Percentiles rank a stretch among this genome's conserved stretches.
Conservation (phyloP, 2,797 vertebrate species). For the Acanthopagrus latus region DNA sequence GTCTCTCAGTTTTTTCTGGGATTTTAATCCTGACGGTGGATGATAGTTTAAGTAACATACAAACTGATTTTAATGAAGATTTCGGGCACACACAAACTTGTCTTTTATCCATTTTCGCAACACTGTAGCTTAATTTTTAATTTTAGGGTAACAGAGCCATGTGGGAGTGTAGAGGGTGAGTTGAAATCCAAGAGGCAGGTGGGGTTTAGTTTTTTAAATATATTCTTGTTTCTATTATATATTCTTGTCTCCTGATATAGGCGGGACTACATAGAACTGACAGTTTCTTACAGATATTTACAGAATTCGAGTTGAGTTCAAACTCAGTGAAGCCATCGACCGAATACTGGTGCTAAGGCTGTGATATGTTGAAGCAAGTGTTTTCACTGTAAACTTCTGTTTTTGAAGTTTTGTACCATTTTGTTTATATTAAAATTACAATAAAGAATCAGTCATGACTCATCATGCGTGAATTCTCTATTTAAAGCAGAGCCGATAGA, state of each 20-base stretch:
- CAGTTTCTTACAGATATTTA: not conserved
- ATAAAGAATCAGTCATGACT: conserved; percentile 38
- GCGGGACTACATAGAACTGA: not conserved
- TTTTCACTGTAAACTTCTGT: not conserved
- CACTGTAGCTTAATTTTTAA: not conserved
- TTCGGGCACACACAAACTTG: not conserved
- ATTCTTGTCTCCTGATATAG: not conserved
- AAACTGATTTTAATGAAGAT: not conserved
- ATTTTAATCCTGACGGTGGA: not conserved
- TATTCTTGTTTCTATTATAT: not conserved
- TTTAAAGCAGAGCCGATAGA: not conserved
- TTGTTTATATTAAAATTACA: conserved; percentile 30
- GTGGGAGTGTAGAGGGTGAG: not conserved
- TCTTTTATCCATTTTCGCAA: not conserved
- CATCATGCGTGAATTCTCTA: not conserved
- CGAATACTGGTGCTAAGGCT: not conserved
- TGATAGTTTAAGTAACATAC: not conserved
- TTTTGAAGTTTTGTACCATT: too few relatives aligned
- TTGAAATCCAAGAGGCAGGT: conserved; percentile 2
- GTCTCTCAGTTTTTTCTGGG: too few relatives aligned
- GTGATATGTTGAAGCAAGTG: not conserved
- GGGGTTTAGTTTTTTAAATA: not conserved
- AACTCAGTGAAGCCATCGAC: not conserved
- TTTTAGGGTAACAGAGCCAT: conserved; percentile 5
- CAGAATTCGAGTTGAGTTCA: not conserved